Base-by-base conservation (phyloP, 2,888 invertebrate species). In the Escarpia spicata region DNA sequence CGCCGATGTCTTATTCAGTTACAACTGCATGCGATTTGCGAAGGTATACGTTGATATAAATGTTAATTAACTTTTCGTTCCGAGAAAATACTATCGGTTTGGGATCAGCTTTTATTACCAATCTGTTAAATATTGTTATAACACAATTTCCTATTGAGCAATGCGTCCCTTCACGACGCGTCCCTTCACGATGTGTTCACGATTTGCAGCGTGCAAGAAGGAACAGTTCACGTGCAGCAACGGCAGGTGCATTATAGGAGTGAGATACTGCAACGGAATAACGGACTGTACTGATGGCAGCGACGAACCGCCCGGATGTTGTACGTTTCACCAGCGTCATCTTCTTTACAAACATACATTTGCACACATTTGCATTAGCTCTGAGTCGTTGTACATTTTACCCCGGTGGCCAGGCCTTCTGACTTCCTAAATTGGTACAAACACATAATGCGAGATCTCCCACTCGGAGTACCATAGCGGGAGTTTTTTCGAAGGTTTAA, bases 201-300 rank as follows among this genome's bases (percentile, higher is more conserved):
- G 75, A 26, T 75, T 75, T 75, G n/a, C n/a, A 75, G 75, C 19
- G n/a, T 52, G 92, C 45, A 91, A 37, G n/a, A 12, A 44, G 6
- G 91, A 91, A 45, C 91, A 91, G 91, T 91, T 91, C 45, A 15
- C 3, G 52, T 91, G 91, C n/a, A 52, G 10, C n/a, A 52, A 92
- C 15, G 92, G 92, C 31, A 58, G 31, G 44, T 92, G 92, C 89
- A 92, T 92, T 19, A 37, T 37, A 12, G 89, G 89, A 31, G 44
- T 10, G 52, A 37, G 6, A 10, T 75, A 75, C 43, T 92, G 92
- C 92, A 3, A 92, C 43, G 92, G 75, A 44, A 0, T 43, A 37
- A 26, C 89, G 37, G 89, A 92, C 37, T 92, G 92, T 60, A 8
- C 12, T 4, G n/a, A 75, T 37, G 75, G 92, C 3, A 75, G 60